Evolutionary conservation across 30 jellyfish, hydroid and myxozoan genomes (phyloP).

Genomic region (Pseudorhiza aurosa): DNA sequence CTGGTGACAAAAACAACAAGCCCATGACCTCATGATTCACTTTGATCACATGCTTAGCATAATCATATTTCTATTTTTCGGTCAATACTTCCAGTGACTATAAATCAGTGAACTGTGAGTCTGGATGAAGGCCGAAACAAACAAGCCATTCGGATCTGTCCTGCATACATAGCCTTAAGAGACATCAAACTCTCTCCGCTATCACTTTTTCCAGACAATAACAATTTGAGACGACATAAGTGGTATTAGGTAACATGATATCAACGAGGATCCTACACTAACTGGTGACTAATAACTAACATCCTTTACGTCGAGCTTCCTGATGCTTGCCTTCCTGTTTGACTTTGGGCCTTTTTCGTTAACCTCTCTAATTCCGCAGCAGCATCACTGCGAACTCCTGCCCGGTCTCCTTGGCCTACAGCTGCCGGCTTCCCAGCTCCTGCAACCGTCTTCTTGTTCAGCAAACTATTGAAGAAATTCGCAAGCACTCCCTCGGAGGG

Average conservation of each 20-base stretch:
- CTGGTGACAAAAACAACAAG: too few relatives aligned
- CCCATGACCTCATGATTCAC: too few relatives aligned
- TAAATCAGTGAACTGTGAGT: too few relatives aligned
- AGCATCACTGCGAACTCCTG: conserved; percentile 88
- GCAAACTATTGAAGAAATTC: conserved; percentile 94
- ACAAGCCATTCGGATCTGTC: too few relatives aligned
- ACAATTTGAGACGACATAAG: conserved; percentile 1
- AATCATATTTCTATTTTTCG: too few relatives aligned
- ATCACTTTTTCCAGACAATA: too few relatives aligned
- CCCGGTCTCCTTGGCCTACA: conserved; percentile 71
- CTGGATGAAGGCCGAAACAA: too few relatives aligned
- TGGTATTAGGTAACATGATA: neutral
- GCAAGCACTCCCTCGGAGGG: conserved; percentile 96
- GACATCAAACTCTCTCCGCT: too few relatives aligned
- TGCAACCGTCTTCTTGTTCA: conserved; percentile 85
- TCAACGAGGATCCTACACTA: neutral
- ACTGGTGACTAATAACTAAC: neutral
- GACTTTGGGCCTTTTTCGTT: conserved; percentile 78
- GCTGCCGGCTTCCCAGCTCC: conserved; percentile 72
- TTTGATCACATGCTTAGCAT: too few relatives aligned
- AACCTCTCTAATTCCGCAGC: conserved; percentile 98
- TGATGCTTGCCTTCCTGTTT: conserved; percentile 41
- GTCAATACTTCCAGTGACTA: too few relatives aligned
- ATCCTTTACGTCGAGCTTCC: conserved; percentile 63
- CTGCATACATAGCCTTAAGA: too few relatives aligned